Base-by-base conservation (phyloP, 2,797 vertebrate species). In the Parotocinclus haroldoi region DNA sequence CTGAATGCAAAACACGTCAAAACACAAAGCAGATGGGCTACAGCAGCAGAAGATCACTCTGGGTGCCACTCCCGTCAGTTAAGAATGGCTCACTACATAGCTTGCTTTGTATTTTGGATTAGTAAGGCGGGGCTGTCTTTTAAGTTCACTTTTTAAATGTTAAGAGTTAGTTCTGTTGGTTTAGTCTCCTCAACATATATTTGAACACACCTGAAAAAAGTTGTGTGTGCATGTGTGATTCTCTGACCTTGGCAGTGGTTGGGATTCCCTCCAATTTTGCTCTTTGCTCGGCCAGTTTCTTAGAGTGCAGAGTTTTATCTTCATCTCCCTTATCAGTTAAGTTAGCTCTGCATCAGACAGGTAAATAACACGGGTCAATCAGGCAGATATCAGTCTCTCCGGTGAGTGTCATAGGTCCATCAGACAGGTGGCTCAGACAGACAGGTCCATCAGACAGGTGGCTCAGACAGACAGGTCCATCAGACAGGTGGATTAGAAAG, bases 261-360 rank as follows among this genome's bases (percentile, higher is more conserved):
- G 95, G 92, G 71, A 96, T 94, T 27, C 91, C 93, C 58, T 98
- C 95, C 0, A 89, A 91, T 66, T 93, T 98, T 10, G 83, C 87
- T 74, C 95, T 94, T 82, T 93, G 93, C 64, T 96, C 95, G 54
- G 93, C 87, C 66, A 96, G 89, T 79, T 90, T 90, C 87, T 94
- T 98, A 38, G 90, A 84, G 73, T 94, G 39, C 0, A 83, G 76
- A 2, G 88, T 80, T 66, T 93, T 96, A 68, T 96, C 94, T 40
- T 96, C 95, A 63, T 94, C 90, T 1, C 86, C 76, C 76, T 93
- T 96, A 60, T 93, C 92, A 0, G 92, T 91, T 52, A 81, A 74
- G 78, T 91, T 91, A 11, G 66, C 27, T 60, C 57, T 37, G n/a
- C 19, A 52, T 44, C 38, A 59, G 12, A 66, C 39, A 59, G 7